phyloP scores from a whole-genome alignment of 2,113 vertebrate species.

The Myrmophylax atrothorax region DNA sequence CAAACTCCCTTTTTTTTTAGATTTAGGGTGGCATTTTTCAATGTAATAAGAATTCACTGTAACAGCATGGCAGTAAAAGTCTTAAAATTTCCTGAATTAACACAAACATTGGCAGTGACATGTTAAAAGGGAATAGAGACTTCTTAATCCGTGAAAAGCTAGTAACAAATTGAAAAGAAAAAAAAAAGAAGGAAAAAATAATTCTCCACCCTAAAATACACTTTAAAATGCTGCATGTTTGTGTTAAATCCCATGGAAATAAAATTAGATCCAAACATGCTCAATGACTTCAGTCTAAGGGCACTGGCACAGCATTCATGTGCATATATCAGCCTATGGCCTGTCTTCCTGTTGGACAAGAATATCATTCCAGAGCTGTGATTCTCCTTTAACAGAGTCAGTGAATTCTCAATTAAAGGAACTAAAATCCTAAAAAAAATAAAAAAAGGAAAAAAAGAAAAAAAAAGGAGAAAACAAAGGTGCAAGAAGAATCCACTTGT shows the following conservation, averaged over 20 bases:
- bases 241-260: neutral
- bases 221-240: neutral
- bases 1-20: neutral
- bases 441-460: neutral
- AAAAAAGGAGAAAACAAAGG: neutral
- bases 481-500: accelerated
- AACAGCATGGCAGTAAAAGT: neutral
- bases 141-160: neutral
- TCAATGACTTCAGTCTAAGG: neutral
- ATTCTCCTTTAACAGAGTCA: neutral
- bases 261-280: neutral
- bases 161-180: neutral
- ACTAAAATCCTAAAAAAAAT: neutral
- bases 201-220: neutral
- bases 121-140: neutral
- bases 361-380: neutral
- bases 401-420: neutral
- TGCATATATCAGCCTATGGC: neutral
- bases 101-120: neutral
- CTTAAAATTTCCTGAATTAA: neutral
- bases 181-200: too few species aligned
- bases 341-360: neutral
- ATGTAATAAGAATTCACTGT: neutral
- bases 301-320: neutral
- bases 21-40: neutral